These are phyloP conservation scores for Saxicola maurus DNA, from an alignment of 2,797 vertebrate genomes.

Conservation along the genomic window DNA sequence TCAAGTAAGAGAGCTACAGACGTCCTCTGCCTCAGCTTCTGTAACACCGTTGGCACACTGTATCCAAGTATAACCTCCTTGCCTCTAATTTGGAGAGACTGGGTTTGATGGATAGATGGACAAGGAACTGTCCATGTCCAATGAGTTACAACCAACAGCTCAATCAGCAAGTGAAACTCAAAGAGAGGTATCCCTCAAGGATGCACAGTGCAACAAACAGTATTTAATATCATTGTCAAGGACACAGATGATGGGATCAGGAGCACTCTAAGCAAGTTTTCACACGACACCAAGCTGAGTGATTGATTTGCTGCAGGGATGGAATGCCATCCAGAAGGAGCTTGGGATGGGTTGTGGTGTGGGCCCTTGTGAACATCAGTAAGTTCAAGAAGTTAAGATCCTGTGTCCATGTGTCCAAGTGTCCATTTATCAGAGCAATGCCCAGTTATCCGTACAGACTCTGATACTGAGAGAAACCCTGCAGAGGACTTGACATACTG, in stretches of 20 bases:
- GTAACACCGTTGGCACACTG: background rate
- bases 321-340: background rate
- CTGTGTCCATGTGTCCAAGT: too few species aligned
- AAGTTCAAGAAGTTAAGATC: background rate
- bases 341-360: background rate
- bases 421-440: background rate
- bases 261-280: background rate
- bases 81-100: background rate
- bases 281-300: background rate
- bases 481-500: background rate
- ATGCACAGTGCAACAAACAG: background rate
- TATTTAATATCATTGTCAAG: background rate
- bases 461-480: fast-evolving
- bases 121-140: background rate
- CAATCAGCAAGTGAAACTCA: background rate
- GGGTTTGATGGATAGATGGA: background rate
- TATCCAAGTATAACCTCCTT: background rate
- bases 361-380: background rate
- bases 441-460: background rate
- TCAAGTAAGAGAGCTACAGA: background rate
- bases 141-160: fast-evolving
- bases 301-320: background rate
- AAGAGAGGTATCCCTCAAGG: background rate
- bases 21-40: background rate
- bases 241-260: fast-evolving